phyloP scores from a whole-genome alignment of 2,888 invertebrate species.

The Dyspetes luteomarginatus region DNA sequence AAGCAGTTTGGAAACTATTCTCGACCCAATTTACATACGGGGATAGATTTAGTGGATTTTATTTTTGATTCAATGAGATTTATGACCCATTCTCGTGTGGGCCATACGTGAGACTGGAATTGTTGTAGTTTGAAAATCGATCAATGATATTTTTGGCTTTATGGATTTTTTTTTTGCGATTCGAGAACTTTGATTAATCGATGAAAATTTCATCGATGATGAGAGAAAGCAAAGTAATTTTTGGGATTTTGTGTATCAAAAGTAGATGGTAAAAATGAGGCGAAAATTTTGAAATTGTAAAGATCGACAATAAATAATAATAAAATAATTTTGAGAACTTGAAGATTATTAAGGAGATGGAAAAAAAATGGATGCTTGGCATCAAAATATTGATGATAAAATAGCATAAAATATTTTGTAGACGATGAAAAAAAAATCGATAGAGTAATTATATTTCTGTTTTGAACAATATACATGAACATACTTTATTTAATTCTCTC shows the following conservation, averaged over 20 bases:
- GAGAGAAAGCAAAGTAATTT: no score
- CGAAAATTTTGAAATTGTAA: no score
- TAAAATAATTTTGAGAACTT: no score
- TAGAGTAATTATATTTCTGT: conserved; percentile 46
- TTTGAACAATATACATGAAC: conserved; percentile 48
- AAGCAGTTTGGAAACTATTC: conserved; percentile 65
- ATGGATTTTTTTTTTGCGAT: neutral
- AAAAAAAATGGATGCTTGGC: no score
- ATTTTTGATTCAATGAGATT: conserved; percentile 43
- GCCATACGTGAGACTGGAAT: conserved; percentile 20
- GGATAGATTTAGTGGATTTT: conserved; percentile 66
- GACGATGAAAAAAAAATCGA: no score
- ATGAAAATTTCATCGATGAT: no score
- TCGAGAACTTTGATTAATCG: neutral
- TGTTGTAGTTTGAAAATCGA: conserved; percentile 1
- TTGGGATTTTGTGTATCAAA: no score
- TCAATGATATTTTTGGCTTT: neutral
- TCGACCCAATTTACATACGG: conserved; percentile 65
- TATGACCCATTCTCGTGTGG: conserved; percentile 31
- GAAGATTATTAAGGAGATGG: no score
- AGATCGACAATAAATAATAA: no score
- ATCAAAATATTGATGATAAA: no score
- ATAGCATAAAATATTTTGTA: no score
- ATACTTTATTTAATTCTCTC: neutral
- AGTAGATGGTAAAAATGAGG: no score